These are phyloP conservation scores for Hiodon alosoides DNA, from an alignment of 2,113 vertebrate species.

Conservation along the genomic window DNA sequence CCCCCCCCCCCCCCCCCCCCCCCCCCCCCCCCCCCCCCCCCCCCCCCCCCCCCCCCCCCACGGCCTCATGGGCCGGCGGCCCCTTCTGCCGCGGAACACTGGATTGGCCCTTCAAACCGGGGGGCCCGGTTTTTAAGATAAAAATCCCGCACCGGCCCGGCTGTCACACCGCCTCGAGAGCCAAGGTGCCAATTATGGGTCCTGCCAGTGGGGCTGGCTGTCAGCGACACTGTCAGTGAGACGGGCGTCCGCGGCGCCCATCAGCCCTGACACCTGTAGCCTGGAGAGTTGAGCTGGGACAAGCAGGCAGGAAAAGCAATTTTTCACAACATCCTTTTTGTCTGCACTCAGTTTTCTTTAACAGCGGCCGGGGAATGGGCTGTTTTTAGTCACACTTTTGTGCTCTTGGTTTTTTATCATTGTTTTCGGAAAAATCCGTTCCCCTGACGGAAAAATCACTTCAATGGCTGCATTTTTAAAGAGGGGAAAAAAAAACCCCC, in stretches of 20 bases:
- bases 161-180: background rate
- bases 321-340: slow-evolving; percentile 33
- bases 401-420: no score
- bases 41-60: no score
- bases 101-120: background rate
- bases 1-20: slow-evolving; percentile 11
- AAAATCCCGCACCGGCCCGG: background rate
- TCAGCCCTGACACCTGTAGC: slow-evolving; percentile 15
- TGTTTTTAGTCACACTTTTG: background rate
- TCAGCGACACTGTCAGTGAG: background rate
- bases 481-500: background rate
- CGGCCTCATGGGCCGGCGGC: background rate
- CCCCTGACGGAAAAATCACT: background rate
- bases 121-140: background rate
- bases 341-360: slow-evolving; percentile 23
- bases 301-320: slow-evolving; percentile 27
- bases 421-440: no score
- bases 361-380: background rate
- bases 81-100: background rate
- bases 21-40: background rate
- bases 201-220: slow-evolving; percentile 2
- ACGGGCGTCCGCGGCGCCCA: background rate
- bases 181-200: slow-evolving; percentile 20
- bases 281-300: slow-evolving; percentile 20
- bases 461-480: slow-evolving; percentile 3